Evolutionary conservation across 1,140 invertebrate species (phyloP).

Genomic region (Wasmannia auropunctata): DNA sequence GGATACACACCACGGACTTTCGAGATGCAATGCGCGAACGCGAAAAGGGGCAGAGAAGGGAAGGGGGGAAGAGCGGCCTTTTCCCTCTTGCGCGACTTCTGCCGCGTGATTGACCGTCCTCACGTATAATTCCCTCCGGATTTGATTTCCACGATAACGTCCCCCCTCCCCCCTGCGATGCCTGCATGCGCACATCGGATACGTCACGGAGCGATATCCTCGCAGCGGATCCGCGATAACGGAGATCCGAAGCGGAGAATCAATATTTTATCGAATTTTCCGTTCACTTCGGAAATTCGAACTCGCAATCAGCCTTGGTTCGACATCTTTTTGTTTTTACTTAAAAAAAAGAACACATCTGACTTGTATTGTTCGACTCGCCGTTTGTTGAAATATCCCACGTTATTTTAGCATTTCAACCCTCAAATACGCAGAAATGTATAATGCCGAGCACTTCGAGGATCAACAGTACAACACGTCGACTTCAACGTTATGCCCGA

Average conservation of each 20-base stretch:
- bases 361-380: too few relatives aligned
- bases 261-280: neutral
- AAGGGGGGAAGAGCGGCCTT: too few relatives aligned
- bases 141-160: neutral
- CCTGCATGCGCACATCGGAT: neutral
- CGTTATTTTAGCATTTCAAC: neutral
- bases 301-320: neutral
- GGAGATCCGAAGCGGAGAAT: neutral
- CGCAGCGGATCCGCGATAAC: neutral
- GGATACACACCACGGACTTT: neutral
- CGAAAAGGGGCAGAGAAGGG: neutral
- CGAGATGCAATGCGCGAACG: neutral
- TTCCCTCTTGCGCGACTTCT: neutral
- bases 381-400: neutral
- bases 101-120: neutral
- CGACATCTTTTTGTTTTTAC: neutral
- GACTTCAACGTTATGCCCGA: neutral
- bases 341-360: neutral
- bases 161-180: too few relatives aligned
- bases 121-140: neutral
- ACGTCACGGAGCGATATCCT: neutral
- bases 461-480: neutral
- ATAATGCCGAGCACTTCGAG: neutral
- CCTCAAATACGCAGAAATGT: neutral
- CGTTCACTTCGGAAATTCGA: neutral